Base-by-base conservation (phyloP, 2,888 invertebrate genomes). In the Camptogramma bilineatum region DNA sequence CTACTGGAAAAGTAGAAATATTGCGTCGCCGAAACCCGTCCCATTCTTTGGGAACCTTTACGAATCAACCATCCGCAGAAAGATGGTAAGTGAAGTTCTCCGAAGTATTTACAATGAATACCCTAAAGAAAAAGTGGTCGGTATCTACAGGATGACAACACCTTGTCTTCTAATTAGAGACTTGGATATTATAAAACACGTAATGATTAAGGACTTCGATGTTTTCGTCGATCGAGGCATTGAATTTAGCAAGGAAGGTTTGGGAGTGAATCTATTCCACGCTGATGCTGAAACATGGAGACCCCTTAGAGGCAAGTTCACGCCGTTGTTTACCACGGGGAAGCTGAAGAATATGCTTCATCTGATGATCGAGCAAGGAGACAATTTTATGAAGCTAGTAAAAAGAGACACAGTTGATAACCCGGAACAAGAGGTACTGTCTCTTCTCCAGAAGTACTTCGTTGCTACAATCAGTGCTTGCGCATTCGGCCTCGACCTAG, bases 131-230 rank as follows among this genome's bases (percentile, higher is more conserved):
- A 86, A 85, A 73, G 72, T 85, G 0, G 79, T 88, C 0, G 88
- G 88, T 0, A 8, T 86, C 0, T 88, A 79, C 31, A 80, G 82
- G 62, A 79, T 84, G 76, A 82, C 81, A 0, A 76, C 76, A 4
- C 87, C 86, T 0, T 70, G 73, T 46, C 47, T 88, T 13, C 47
- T 87, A 2, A 63, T 89, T 13, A 72, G 82, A 16, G 88, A 89
- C 65, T 72, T 85, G 19, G 87, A 89, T 7, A 52, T 86, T 1
- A 69, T 88, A 5, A 87, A 86, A 69, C 73, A 82, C 1, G 67
- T 88, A 0, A 72, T 87, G 71, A 82, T 88, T 13, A 86, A 84
- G 62, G 87, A 87, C 66, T 88, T 87, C 47, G 79, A 85, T 10
- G 4, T 52, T 0, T 88, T 88, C 24, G 9, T 65, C 1, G 84